phyloP scores from a whole-genome alignment of 2,113 vertebrate genomes.

The Shinisaurus crocodilurus region DNA sequence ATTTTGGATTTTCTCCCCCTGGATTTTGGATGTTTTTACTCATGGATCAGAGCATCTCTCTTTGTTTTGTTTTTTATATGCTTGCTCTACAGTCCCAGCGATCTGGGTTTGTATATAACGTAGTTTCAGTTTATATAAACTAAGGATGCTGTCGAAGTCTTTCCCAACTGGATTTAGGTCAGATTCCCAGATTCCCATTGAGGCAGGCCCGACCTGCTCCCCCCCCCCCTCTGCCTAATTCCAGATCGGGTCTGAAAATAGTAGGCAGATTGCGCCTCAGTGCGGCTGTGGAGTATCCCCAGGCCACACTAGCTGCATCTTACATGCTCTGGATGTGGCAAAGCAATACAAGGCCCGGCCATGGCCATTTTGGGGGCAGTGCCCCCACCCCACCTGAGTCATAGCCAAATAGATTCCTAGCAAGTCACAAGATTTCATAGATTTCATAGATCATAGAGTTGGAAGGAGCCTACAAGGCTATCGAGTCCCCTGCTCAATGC shows the following conservation, averaged over 20 bases:
- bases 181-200: not conserved
- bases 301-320: not conserved
- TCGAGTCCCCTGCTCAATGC: too few relatives aligned
- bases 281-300: not conserved
- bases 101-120: not conserved
- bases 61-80: too few relatives aligned
- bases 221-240: not conserved
- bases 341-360: not conserved
- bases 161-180: not conserved
- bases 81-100: not conserved
- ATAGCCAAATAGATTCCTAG: not conserved
- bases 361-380: not conserved
- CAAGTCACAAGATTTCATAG: not conserved
- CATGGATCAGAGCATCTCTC: too few relatives aligned
- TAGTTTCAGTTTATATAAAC: not conserved
- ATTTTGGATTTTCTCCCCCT: too few relatives aligned
- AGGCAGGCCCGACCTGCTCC: not conserved
- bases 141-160: not conserved
- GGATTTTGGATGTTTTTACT: too few relatives aligned
- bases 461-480: too few relatives aligned
- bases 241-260: not conserved
- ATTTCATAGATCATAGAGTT: too few relatives aligned
- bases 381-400: not conserved
- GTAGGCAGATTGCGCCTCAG: not conserved
- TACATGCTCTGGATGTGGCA: not conserved